Conservation (phyloP, 2,888 invertebrate species). For the Tiphia femorata region DNA sequence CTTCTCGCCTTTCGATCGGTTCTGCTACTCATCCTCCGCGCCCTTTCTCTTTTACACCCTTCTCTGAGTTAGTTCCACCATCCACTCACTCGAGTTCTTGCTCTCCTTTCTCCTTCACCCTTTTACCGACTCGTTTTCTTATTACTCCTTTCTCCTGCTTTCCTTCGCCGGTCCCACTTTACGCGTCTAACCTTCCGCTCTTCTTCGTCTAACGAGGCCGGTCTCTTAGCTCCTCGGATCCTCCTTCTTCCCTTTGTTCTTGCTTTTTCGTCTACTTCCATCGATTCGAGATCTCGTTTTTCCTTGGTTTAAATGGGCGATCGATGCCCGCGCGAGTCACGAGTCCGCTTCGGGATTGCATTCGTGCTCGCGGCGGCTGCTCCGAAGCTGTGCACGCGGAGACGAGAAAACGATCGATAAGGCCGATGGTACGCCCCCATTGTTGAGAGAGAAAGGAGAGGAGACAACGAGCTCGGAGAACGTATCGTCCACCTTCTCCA, state of each 20-base stretch:
- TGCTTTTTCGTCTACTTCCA: no score
- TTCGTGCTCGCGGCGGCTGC: constrained; percentile 34
- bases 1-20: no score
- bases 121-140: no score
- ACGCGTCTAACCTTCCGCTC: neutral
- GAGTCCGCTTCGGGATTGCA: constrained; percentile 32
- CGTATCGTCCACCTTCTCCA: no score
- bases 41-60: constrained; percentile 4
- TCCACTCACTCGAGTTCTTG: neutral
- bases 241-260: no score
- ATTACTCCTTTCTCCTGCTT: no score
- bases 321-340: constrained; percentile 42
- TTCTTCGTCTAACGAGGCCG: neutral
- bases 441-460: constrained; percentile 43
- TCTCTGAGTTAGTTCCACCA: no score
- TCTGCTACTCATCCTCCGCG: no score
- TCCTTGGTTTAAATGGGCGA: constrained; percentile 20
- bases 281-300: constrained; percentile 26
- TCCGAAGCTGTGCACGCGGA: no score
- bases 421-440: constrained; percentile 55
- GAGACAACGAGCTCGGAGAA: constrained; percentile 7
- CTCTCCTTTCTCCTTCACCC: neutral
- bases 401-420: constrained; percentile 56
- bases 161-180: no score
- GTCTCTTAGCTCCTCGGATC: neutral